phyloP scores from a whole-genome alignment of 2,888 invertebrate genomes.

The Idaea aversata region DNA sequence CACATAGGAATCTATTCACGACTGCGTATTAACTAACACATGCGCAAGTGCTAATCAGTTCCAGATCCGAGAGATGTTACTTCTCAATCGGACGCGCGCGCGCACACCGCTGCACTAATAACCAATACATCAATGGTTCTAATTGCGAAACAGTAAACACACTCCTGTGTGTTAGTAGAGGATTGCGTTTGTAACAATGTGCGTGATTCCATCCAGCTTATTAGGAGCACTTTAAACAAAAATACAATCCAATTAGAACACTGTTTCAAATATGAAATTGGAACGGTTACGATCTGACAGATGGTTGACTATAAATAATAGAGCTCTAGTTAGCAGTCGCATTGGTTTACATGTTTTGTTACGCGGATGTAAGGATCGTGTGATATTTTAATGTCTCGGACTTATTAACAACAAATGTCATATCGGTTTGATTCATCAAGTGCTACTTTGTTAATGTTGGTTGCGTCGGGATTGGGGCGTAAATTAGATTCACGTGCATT shows the following conservation, averaged over 20 bases:
- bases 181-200: constrained; percentile 62
- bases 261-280: constrained; percentile 72
- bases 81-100: constrained; percentile 60
- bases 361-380: constrained; percentile 43
- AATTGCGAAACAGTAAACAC: constrained; percentile 76
- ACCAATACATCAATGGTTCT: constrained; percentile 74
- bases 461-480: constrained; percentile 63
- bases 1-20: constrained; percentile 68
- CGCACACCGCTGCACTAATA: constrained; percentile 37
- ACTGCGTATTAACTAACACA: constrained; percentile 67
- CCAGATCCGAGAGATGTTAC: constrained; percentile 66
- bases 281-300: constrained; percentile 74
- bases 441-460: constrained; percentile 72
- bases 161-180: constrained; percentile 65
- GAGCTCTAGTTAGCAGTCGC: constrained; percentile 53
- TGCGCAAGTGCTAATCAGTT: constrained; percentile 70
- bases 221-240: constrained; percentile 74
- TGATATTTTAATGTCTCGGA: constrained; percentile 66
- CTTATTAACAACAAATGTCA: constrained; percentile 71
- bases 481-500: constrained; percentile 79
- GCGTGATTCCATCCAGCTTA: constrained; percentile 67
- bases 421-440: constrained; percentile 71
- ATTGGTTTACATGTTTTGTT: constrained; percentile 57
- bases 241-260: constrained; percentile 78
- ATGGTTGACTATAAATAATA: constrained; percentile 76